These are phyloP conservation scores for Lithobates sylvaticus DNA, from an alignment of 2,797 vertebrate genomes.

Conservation along the genomic window DNA sequence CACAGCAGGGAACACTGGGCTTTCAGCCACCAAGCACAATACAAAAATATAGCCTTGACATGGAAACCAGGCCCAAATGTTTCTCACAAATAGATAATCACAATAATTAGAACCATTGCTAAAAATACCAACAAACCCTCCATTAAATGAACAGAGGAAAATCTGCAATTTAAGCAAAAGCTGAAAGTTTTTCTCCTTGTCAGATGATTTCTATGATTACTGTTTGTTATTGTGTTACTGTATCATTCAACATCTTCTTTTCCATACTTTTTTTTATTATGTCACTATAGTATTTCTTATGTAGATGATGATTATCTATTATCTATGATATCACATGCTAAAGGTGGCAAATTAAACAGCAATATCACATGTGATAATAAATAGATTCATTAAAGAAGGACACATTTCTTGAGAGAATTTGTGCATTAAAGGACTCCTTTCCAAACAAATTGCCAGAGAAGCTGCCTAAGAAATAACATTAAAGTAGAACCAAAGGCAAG, in stretches of 20 bases:
- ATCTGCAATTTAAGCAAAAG: not conserved
- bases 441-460: too few species aligned
- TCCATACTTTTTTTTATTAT: too few species aligned
- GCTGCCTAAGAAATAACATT: too few species aligned
- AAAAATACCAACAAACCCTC: slow-evolving; percentile 43
- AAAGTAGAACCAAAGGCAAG: too few species aligned
- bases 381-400: too few species aligned
- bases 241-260: not conserved
- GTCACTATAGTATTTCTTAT: not conserved
- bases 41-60: slow-evolving; percentile 33
- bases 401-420: too few species aligned
- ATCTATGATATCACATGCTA: not conserved
- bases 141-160: slow-evolving; percentile 8
- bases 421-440: too few species aligned
- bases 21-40: slow-evolving; percentile 38
- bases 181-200: not conserved
- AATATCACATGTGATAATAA: too few species aligned
- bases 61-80: slow-evolving; percentile 42
- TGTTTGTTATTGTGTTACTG: not conserved
- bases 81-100: slow-evolving; percentile 61
- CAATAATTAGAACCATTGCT: slow-evolving; percentile 52
- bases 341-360: too few species aligned
- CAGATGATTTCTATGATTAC: not conserved
- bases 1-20: slow-evolving; percentile 50
- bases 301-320: not conserved